These are phyloP conservation scores for Dusona sp. DNA, from an alignment of 2,888 invertebrate species.

Conservation along the genomic window DNA sequence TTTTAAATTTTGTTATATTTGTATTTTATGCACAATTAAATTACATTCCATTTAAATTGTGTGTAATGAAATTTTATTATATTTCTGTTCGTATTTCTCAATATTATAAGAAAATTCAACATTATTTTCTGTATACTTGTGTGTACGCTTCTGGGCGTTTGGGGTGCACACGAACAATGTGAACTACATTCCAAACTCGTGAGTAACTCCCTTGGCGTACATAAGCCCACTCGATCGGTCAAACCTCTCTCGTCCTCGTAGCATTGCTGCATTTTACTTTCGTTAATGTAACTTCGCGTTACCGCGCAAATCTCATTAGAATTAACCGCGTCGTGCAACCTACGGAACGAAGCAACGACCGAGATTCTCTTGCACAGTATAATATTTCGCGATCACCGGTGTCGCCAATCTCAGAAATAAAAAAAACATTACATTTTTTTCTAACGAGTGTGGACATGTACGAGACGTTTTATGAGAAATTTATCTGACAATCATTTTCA, in stretches of 20 bases:
- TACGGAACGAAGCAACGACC: slow-evolving; percentile 52
- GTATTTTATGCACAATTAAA: neutral
- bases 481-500: neutral
- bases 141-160: slow-evolving; percentile 65
- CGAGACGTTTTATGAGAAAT: neutral
- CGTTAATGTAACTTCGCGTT: slow-evolving; percentile 17
- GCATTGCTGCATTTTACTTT: slow-evolving; percentile 21
- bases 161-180: slow-evolving; percentile 73
- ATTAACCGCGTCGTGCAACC: slow-evolving; percentile 66
- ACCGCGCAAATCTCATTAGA: slow-evolving; percentile 73
- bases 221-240: slow-evolving; percentile 61
- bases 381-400: neutral
- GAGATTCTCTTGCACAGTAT: neutral
- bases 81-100: no score
- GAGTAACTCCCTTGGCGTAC: slow-evolving; percentile 71
- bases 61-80: no score
- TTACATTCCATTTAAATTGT: neutral
- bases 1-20: neutral
- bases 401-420: neutral
- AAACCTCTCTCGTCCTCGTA: slow-evolving; percentile 47
- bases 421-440: neutral
- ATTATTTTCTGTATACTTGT: neutral
- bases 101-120: neutral
- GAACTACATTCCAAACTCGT: slow-evolving; percentile 76
- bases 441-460: neutral